Percentiles rank a stretch among this genome's conserved stretches.
Evolutionary conservation across 2,113 vertebrate genomes (phyloP).

Genomic region (Rhea pennata): DNA sequence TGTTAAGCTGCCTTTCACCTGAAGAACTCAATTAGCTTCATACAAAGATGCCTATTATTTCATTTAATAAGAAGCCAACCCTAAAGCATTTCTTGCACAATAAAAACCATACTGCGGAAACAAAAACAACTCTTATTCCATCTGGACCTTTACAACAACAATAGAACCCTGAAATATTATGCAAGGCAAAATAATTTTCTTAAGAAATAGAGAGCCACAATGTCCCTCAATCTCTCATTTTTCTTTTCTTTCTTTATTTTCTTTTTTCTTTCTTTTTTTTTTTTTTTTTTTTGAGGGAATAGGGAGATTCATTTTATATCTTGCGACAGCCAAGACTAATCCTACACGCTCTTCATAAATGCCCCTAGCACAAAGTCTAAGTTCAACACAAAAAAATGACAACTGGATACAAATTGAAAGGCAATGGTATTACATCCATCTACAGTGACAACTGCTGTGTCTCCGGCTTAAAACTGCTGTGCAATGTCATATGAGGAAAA

Average conservation of each 20-base stretch:
- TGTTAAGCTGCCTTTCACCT: neutral
- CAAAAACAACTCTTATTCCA: neutral
- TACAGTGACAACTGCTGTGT: neutral
- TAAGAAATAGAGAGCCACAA: neutral
- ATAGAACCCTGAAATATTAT: neutral
- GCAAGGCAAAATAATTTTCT: neutral
- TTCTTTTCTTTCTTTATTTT: too few species aligned
- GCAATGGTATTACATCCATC: neutral
- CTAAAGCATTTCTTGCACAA: neutral
- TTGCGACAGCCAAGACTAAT: neutral
- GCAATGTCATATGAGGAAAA: neutral
- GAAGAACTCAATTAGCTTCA: neutral
- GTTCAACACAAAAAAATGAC: neutral
- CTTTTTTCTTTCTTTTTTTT: neutral
- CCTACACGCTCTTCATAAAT: neutral
- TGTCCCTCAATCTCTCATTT: neutral
- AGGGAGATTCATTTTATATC: accelerated
- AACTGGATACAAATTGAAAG: neutral
- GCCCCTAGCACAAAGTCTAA: neutral
- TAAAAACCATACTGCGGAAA: neutral
- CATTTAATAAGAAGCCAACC: neutral
- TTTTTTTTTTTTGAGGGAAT: neutral
- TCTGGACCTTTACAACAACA: neutral
- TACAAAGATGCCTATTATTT: neutral
- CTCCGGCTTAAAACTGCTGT: neutral